A percentile compares a stretch with the other conserved stretches of the same genome.
Conservation (phyloP, 2,797 vertebrate species). For the Brotogeris chrysoptera region DNA sequence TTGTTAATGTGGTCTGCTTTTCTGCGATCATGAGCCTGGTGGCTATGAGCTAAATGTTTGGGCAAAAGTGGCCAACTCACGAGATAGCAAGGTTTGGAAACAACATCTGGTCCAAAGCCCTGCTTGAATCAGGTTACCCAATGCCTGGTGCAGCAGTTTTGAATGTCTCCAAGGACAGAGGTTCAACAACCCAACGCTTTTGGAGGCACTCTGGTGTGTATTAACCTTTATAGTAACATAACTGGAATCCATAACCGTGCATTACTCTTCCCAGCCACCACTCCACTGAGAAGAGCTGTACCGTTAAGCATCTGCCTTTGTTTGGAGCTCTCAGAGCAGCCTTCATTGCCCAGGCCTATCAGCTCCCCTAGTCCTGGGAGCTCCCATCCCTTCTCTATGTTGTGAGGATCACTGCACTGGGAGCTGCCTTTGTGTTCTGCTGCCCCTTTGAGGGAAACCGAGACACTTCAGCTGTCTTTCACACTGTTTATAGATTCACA, state of each 20-base stretch:
- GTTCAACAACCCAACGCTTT: not conserved
- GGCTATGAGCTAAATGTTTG: not conserved
- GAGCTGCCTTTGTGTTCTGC: not conserved
- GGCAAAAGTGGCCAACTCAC: not conserved
- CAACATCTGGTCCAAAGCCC: not conserved
- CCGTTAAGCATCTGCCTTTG: not conserved
- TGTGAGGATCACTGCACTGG: not conserved
- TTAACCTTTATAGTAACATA: not conserved
- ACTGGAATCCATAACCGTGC: not conserved
- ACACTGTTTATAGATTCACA: not conserved
- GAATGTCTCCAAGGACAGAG: not conserved
- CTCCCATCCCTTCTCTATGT: not conserved
- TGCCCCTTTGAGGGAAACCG: not conserved
- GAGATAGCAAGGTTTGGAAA: not conserved
- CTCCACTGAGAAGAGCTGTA: not conserved
- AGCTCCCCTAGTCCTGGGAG: not conserved
- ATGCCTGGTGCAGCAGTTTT: not conserved
- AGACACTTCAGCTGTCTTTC: not conserved
- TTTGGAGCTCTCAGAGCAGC: not conserved
- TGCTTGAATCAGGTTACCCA: not conserved
- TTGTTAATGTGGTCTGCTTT: not conserved
- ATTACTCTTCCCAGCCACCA: not conserved
- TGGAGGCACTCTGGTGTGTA: not conserved
- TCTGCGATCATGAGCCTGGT: not conserved
- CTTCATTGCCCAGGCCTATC: not conserved